Evolutionary conservation across 2,797 vertebrate genomes (phyloP), one percentile per base, ranked within the genome.

Genomic region (Chromis chromis): DNA sequence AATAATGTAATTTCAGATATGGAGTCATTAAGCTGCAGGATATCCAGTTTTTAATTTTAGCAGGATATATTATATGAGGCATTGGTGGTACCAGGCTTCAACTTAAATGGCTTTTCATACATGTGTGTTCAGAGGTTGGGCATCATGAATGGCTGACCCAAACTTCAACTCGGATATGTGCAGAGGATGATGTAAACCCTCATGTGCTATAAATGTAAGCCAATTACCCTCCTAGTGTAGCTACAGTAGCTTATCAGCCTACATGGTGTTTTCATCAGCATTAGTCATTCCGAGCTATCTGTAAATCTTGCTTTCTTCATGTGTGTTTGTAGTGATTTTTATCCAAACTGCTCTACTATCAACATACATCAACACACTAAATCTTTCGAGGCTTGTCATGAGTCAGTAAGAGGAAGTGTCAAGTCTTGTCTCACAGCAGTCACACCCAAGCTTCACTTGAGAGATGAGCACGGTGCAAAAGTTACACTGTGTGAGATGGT

Each of bases 181-280:
- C 61, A 59, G 48, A 53, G 22, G 74, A 82, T 90, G 84, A 89
- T 77, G 89, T 85, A 81, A 85, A 72, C 88, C 87, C 87, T 77
- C 88, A 89, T 85, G 9, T 55, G 36, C 57, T 82, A 59, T 42
- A 78, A 82, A 86, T 78, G 58, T 64, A 39, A 65, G 25, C 70
- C 70, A 84, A 89, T 89, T 86, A 87, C 65, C 74, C 59, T 76
- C 25, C 55, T 54, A 72, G 64, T 75, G 57, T 57, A 69, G n/a
- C 48, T 59, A 67, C 57, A 58, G 65, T 16, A 59, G 27, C 71
- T 84, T 78, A 86, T 84, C 81, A 59, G 76, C 3, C 36, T 31
- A 54, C 33, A 60, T 25, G 48, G 48, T 61, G 40, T 86, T 63
- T 55, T 27, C 73, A 70, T 54, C 76, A 68, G 59, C 70, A 57